Evolutionary conservation across 1,140 invertebrate species (phyloP).

Genomic region (Armadillidium nasatum): DNA sequence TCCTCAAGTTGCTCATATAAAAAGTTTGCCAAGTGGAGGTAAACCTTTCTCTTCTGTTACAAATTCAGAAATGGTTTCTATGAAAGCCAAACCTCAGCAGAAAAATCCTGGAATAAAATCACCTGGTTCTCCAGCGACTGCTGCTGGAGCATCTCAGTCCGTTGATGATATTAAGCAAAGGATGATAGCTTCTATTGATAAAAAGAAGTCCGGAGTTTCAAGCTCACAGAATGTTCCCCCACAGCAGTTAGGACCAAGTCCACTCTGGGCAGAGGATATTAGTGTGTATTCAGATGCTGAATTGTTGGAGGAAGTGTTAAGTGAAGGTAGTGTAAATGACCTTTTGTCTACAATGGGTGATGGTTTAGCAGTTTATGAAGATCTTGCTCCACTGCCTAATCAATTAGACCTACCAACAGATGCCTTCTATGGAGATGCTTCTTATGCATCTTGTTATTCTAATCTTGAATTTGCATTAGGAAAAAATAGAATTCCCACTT

Average conservation of each 20-base stretch:
- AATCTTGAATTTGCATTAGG: slow-evolving; percentile 43
- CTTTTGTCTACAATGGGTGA: slow-evolving; percentile 40
- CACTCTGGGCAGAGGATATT: slow-evolving; percentile 41
- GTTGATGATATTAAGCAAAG: slow-evolving; percentile 40
- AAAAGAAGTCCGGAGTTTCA: slow-evolving; percentile 25
- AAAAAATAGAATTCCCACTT: slow-evolving; percentile 24
- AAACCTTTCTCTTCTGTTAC: slow-evolving; percentile 12
- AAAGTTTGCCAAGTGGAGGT: too few relatives aligned
- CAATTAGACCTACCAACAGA: slow-evolving; percentile 22
- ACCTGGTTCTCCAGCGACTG: neutral
- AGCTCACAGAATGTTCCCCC: slow-evolving; percentile 7
- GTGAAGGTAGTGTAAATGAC: slow-evolving; percentile 43
- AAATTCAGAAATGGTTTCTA: slow-evolving; percentile 1
- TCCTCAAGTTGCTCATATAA: neutral
- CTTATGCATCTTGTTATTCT: slow-evolving; percentile 43
- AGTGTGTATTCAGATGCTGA: slow-evolving; percentile 43
- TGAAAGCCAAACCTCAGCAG: neutral
- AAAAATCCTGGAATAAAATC: neutral
- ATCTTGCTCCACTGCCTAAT: slow-evolving; percentile 27
- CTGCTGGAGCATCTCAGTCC: slow-evolving; percentile 25
- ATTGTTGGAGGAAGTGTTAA: slow-evolving; percentile 41
- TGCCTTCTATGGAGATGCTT: slow-evolving; percentile 42
- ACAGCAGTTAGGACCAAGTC: slow-evolving; percentile 11
- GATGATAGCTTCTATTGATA: slow-evolving; percentile 35
- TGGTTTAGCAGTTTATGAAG: slow-evolving; percentile 41